phyloP scores from a whole-genome alignment of 2,113 vertebrate species.

The Catagonus wagneri region DNA sequence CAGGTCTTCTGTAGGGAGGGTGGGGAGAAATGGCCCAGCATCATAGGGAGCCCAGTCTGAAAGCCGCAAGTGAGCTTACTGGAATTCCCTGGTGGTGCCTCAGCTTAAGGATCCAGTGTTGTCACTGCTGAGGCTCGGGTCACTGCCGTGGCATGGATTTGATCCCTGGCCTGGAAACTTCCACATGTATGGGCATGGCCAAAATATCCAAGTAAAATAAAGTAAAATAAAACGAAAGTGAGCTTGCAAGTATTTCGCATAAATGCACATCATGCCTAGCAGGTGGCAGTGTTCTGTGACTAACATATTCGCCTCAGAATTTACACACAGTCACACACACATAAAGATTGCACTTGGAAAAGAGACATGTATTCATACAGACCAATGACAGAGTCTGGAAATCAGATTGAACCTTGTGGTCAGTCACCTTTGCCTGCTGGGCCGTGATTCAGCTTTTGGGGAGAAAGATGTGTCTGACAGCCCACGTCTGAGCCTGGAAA shows the following conservation, averaged over 20 bases:
- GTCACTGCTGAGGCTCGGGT: too few relatives aligned
- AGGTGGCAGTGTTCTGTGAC: neutral
- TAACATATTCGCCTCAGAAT: neutral
- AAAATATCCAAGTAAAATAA: too few relatives aligned
- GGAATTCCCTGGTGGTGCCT: neutral
- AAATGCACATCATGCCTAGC: neutral
- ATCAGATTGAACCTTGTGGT: neutral
- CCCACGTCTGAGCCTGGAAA: neutral
- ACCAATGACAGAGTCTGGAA: neutral
- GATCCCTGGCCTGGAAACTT: too few relatives aligned
- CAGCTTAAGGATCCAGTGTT: too few relatives aligned
- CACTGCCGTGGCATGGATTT: too few relatives aligned
- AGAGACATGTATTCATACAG: neutral
- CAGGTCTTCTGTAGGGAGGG: neutral
- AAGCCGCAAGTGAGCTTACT: neutral
- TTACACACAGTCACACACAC: neutral
- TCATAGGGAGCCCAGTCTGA: neutral
- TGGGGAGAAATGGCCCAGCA: too few relatives aligned
- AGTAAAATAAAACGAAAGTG: neutral
- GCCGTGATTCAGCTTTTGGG: neutral
- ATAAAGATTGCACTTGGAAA: neutral
- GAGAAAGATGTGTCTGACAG: neutral
- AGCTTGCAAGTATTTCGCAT: neutral
- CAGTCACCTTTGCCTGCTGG: neutral
- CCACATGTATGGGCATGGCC: too few relatives aligned